Evolutionary conservation across 2,888 invertebrate species (phyloP).

Genomic region (Acleris emargana): DNA sequence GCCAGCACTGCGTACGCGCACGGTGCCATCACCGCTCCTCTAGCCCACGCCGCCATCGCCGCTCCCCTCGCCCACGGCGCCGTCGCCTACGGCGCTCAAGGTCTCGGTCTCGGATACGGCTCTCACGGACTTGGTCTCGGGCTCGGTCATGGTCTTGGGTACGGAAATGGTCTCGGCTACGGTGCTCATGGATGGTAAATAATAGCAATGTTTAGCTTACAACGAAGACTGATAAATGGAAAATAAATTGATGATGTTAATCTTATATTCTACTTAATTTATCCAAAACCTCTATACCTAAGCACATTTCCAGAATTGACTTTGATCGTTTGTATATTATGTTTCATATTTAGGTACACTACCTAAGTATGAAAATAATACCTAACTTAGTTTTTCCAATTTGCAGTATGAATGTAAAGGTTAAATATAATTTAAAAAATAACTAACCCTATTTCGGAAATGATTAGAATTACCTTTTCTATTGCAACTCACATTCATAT

Average conservation of each 20-base stretch:
- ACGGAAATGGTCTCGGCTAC: conserved; percentile 20
- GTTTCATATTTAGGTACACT: no score
- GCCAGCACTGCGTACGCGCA: conserved; percentile 32
- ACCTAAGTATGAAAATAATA: no score
- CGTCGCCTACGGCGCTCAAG: conserved; percentile 22
- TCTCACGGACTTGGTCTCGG: conserved; percentile 17
- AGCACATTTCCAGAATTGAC: no score
- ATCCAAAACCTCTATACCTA: no score
- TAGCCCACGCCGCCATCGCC: conserved; percentile 34
- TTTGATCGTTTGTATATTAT: no score
- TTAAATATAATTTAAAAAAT: no score
- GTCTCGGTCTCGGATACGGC: conserved; percentile 13
- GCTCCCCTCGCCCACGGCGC: conserved; percentile 38
- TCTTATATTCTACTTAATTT: not conserved
- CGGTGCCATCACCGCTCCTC: conserved; percentile 33
- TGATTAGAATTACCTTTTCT: no score
- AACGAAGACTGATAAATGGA: conserved; percentile 16
- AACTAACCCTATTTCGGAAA: no score
- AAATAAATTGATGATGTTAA: conserved; percentile 11
- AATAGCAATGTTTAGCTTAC: not conserved
- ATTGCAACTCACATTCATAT: no score
- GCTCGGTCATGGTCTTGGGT: conserved; percentile 17
- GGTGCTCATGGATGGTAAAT: conserved; percentile 19
- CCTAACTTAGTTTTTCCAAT: no score
- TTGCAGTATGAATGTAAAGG: no score